Evolutionary conservation across 2,113 vertebrate genomes (phyloP), one percentile per base, ranked within the genome.

Genomic region (Leiothrix lutea): DNA sequence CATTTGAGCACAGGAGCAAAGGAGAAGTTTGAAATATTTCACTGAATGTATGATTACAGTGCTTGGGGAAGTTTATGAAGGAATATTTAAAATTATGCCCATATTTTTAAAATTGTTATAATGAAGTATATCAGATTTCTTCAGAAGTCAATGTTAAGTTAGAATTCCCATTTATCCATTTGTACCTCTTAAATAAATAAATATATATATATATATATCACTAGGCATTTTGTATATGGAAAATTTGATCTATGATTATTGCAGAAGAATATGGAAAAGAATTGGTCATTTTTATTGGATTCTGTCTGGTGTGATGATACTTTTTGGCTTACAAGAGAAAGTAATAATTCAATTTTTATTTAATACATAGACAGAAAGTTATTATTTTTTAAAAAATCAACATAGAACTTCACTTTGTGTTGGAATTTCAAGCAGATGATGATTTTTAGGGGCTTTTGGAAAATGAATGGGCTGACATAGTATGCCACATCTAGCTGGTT

Each of bases 401-500:
- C 61, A 42, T 65, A 91, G 15, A 45, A 53, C 90, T 97, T 91
- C 80, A 51, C 61, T 94, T 87, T 89, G 64, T 51, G 28, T 57
- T 90, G 61, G 66, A 88, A 87, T 92, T 87, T 79, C 86, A 93
- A 92, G 38, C 74, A 95, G 80, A 70, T 95, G 33, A 96, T 84
- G 73, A 61, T 29, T 95, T 9, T 60, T 50, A 72, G 47, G 26
- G 40, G 19, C 35, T 95, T 91, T 80, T 91, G 44, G 75, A 88
- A 81, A 78, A 29, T 22, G 35, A 92, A 71, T 56, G 18, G n/a
- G 22, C 29, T 69, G 28, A 72, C 38, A 48, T 28, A 67, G 75
- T 60, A 42, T 45, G 36, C 48, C 44, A 47, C 36, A 42, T 58
- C 12, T 74, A 92, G 62, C 87, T 80, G 91, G 66, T 75, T 80